Conservation (phyloP, 2,888 invertebrate species). For the Eurytoma adleriae region DNA sequence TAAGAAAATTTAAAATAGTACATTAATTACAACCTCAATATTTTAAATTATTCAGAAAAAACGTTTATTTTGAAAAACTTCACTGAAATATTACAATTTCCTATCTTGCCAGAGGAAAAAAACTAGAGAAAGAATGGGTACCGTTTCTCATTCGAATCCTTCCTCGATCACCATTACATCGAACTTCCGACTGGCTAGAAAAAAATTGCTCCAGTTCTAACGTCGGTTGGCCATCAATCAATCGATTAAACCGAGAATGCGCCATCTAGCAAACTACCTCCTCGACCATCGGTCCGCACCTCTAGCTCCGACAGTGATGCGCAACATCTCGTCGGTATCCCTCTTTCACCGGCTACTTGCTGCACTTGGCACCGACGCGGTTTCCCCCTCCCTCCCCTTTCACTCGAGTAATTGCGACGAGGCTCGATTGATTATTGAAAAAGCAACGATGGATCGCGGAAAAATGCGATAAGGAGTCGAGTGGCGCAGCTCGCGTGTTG, state of each 20-base stretch:
- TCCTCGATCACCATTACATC: too few relatives aligned
- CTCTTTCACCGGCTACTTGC: not conserved
- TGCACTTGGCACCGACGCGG: constrained; percentile 46
- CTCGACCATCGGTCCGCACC: not conserved
- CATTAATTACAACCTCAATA: too few relatives aligned
- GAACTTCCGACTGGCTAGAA: too few relatives aligned
- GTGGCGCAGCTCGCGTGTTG: constrained; percentile 17
- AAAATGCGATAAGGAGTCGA: not conserved
- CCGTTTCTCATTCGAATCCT: too few relatives aligned
- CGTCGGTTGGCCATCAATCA: too few relatives aligned
- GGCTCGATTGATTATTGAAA: constrained; percentile 34
- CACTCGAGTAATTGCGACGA: constrained; percentile 25
- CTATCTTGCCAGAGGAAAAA: too few relatives aligned
- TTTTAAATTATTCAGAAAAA: too few relatives aligned
- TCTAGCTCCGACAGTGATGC: constrained; percentile 23
- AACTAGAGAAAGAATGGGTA: too few relatives aligned
- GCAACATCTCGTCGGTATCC: not conserved
- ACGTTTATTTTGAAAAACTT: too few relatives aligned
- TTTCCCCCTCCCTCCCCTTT: not conserved
- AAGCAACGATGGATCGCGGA: not conserved
- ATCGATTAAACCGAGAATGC: not conserved
- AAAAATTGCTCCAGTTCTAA: too few relatives aligned
- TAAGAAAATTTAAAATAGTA: too few relatives aligned
- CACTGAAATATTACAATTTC: too few relatives aligned
- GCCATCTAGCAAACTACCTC: not conserved